Percentiles rank a stretch among this genome's conserved stretches.
Conservation (phyloP, 2,888 invertebrate species). For the Drosophila siamana region DNA sequence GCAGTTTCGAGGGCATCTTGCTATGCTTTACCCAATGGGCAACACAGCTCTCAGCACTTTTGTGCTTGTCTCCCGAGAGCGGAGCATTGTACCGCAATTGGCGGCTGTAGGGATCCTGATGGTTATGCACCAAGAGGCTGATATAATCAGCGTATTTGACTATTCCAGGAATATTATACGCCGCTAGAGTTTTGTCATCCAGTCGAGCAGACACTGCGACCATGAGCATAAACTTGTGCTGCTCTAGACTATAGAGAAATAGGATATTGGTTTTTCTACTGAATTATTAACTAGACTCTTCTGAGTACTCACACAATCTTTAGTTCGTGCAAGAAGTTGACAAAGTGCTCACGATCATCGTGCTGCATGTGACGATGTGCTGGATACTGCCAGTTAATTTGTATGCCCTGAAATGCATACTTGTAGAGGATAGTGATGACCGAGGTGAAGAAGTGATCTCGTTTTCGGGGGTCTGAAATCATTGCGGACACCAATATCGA, state of each 20-base stretch:
- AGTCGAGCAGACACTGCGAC: slow-evolving; percentile 86
- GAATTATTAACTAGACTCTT: neutral
- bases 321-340: slow-evolving; percentile 82
- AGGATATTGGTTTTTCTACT: neutral
- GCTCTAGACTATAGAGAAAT: slow-evolving; percentile 36
- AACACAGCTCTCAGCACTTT: slow-evolving; percentile 33
- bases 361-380: slow-evolving; percentile 82
- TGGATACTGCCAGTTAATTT: slow-evolving; percentile 97
- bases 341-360: slow-evolving; percentile 86
- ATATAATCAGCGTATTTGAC: slow-evolving; percentile 58
- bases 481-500: slow-evolving; percentile 93
- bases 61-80: slow-evolving; percentile 31
- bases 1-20: slow-evolving; percentile 43
- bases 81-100: slow-evolving; percentile 55
- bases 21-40: slow-evolving; percentile 39
- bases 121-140: slow-evolving; percentile 63
- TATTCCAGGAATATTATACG: slow-evolving; percentile 67
- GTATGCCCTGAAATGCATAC: slow-evolving; percentile 94
- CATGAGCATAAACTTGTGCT: slow-evolving; percentile 88
- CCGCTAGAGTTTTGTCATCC: slow-evolving; percentile 14
- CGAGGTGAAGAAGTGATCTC: slow-evolving; percentile 90
- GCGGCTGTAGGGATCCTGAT: slow-evolving; percentile 15
- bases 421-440: slow-evolving; percentile 90
- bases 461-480: slow-evolving; percentile 89
- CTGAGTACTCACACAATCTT: slow-evolving; percentile 39